phyloP scores from a whole-genome alignment of 2,797 vertebrate species.

The Macrochelys suwanniensis region DNA sequence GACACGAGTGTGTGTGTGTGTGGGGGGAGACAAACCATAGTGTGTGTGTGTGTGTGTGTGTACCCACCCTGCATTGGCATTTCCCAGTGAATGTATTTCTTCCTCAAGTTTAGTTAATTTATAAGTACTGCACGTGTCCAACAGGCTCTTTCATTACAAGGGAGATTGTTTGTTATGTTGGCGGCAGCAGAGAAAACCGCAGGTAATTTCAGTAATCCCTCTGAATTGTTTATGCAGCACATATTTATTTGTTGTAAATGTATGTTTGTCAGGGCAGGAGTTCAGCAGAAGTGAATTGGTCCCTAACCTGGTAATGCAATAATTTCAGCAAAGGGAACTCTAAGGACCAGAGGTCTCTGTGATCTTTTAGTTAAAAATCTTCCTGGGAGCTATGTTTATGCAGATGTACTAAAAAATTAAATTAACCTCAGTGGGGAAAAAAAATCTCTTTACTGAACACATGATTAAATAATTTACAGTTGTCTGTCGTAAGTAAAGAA shows the following conservation, averaged over 20 bases:
- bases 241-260: constrained; percentile 54
- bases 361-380: neutral
- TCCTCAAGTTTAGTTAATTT: neutral
- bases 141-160: rapidly evolving
- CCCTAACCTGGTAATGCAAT: neutral
- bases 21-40: neutral
- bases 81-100: neutral
- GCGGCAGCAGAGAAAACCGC: neutral
- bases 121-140: rapidly evolving
- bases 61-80: neutral
- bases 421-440: neutral
- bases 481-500: rapidly evolving
- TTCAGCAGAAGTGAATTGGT: constrained; percentile 43
- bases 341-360: rapidly evolving
- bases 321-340: constrained; percentile 2
- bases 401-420: neutral
- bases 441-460: rapidly evolving
- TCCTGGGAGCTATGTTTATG: neutral
- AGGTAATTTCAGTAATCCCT: constrained; percentile 69
- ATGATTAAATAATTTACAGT: neutral
- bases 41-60: rapidly evolving
- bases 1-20: neutral
- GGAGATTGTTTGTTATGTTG: neutral
- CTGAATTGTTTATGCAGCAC: constrained; percentile 55
- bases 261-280: constrained; percentile 50